Conservation (phyloP, 2,113 vertebrate species). For the Calyptommatus sinebrachiatus region DNA sequence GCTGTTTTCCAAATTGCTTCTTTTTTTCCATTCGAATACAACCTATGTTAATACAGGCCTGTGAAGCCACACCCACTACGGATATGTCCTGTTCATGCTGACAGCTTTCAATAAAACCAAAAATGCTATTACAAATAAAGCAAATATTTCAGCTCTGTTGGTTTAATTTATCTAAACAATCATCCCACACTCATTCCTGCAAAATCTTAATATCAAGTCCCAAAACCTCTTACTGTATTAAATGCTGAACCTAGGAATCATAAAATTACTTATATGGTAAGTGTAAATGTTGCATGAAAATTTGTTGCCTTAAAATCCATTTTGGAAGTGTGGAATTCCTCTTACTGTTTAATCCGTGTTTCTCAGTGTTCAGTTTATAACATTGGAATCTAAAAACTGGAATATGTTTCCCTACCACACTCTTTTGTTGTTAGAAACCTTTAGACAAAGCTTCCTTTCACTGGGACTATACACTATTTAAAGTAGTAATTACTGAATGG, state of each 20-base stretch:
- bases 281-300: not conserved
- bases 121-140: not conserved
- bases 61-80: too few relatives aligned
- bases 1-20: too few relatives aligned
- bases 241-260: not conserved
- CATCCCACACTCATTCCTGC: too few relatives aligned
- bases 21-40: too few relatives aligned
- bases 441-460: slow-evolving; percentile 60
- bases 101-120: not conserved
- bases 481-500: slow-evolving; percentile 69
- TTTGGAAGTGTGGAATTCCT: not conserved
- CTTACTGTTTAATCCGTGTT: slow-evolving; percentile 23
- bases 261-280: not conserved
- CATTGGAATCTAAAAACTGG: not conserved
- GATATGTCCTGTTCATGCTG: too few relatives aligned
- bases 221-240: not conserved
- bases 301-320: not conserved
- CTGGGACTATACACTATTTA: slow-evolving; percentile 58
- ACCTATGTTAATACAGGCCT: too few relatives aligned
- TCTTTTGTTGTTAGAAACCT: slow-evolving; percentile 35
- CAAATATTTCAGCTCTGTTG: not conserved
- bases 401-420: slow-evolving; percentile 18
- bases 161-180: not conserved
- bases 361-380: not conserved
- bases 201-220: accelerated